Evolutionary conservation across 1,140 invertebrate species (phyloP).

Genomic region (Medauroidea extradentata): DNA sequence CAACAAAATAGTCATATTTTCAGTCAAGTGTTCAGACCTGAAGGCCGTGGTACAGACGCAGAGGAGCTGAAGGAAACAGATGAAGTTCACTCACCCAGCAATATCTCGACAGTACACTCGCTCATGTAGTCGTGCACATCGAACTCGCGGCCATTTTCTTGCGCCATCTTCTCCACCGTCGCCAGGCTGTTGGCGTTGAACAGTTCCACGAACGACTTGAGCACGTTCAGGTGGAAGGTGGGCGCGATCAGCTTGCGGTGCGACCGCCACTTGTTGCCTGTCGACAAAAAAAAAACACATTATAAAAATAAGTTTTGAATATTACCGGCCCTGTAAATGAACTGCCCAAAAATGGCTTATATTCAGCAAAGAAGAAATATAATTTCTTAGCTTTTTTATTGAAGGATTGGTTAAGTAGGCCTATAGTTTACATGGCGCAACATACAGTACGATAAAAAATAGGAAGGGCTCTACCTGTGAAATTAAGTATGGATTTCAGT

Average conservation of each 20-base stretch:
- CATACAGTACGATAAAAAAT: too few relatives aligned
- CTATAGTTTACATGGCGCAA: too few relatives aligned
- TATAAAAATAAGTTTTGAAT: too few relatives aligned
- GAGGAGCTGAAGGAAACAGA: not conserved
- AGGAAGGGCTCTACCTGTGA: too few relatives aligned
- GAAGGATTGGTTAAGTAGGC: too few relatives aligned
- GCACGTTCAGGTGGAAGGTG: constrained; percentile 76
- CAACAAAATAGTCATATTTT: too few relatives aligned
- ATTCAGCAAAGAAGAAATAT: too few relatives aligned
- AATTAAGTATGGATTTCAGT: too few relatives aligned
- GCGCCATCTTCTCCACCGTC: constrained; percentile 59
- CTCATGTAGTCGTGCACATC: constrained; percentile 81
- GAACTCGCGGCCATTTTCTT: constrained; percentile 61
- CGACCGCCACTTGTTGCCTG: constrained; percentile 72
- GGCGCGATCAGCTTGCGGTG: constrained; percentile 78
- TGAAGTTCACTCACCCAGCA: constrained; percentile 58
- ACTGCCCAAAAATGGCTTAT: too few relatives aligned
- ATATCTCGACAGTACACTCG: constrained; percentile 74
- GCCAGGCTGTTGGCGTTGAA: constrained; percentile 72
- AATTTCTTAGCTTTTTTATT: too few relatives aligned
- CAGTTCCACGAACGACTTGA: constrained; percentile 75
- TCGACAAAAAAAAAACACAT: not conserved
- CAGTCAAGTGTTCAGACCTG: too few relatives aligned
- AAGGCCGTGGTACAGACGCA: not conserved
- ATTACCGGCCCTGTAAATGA: too few relatives aligned